These are phyloP conservation scores for Oxycera nigricornis DNA, from an alignment of 2,888 invertebrate genomes.

Conservation along the genomic window DNA sequence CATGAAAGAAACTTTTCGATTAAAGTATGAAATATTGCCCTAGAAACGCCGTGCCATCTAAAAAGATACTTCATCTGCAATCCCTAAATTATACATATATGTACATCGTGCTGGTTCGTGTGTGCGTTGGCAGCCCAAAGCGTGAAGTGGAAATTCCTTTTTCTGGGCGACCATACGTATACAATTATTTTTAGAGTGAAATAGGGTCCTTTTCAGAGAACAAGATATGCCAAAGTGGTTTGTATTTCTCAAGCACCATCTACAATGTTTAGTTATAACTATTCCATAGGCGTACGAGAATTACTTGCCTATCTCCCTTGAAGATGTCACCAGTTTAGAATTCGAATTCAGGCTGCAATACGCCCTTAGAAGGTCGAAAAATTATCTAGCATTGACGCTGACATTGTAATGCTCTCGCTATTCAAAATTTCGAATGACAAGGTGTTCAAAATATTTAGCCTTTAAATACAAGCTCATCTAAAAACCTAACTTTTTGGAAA, in stretches of 20 bases:
- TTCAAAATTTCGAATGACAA: too few relatives aligned
- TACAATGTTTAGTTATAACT: conserved; percentile 23
- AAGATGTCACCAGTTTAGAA: conserved; percentile 33
- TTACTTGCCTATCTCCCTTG: not conserved
- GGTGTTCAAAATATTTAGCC: too few relatives aligned
- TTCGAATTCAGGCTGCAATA: not conserved
- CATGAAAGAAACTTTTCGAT: not conserved
- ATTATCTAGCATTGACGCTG: too few relatives aligned
- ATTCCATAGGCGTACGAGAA: not conserved
- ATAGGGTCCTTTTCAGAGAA: conserved; percentile 14
- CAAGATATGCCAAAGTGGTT: conserved; percentile 1
- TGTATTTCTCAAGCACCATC: conserved; percentile 24
- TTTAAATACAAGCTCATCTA: too few relatives aligned
- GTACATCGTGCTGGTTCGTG: too few relatives aligned
- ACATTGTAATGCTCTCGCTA: too few relatives aligned
- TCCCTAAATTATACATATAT: too few relatives aligned
- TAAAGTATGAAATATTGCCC: not conserved
- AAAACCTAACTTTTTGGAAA: too few relatives aligned
- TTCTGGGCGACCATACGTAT: not conserved
- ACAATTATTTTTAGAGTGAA: not conserved
- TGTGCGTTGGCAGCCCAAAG: too few relatives aligned
- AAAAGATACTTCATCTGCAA: not conserved
- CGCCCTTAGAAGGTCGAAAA: too few relatives aligned
- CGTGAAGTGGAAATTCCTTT: not conserved
- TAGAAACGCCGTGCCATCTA: conserved; percentile 17